A percentile compares a stretch with the other conserved stretches of the same genome.
Conservation (phyloP, 2,888 invertebrate genomes). For the Uloborus plumipes region DNA sequence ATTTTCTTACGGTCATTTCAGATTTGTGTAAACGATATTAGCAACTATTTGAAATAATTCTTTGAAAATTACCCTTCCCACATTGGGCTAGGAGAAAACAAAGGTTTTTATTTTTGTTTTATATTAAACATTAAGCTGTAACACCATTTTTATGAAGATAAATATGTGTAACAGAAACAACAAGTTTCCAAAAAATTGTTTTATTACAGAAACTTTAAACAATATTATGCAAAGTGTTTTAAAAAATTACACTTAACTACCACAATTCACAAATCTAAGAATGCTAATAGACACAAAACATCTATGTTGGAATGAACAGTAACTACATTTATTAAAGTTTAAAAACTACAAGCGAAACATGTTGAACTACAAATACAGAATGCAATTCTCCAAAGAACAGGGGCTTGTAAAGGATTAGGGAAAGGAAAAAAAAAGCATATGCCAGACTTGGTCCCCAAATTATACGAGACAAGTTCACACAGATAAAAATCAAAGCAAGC, state of each 20-base stretch:
- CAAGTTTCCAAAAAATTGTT: background rate
- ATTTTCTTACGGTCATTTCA: too few species aligned
- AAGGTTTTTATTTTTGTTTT: too few species aligned
- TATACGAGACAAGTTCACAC: background rate
- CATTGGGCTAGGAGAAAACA: too few species aligned
- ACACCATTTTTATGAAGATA: too few species aligned
- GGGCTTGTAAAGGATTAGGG: constrained; percentile 26
- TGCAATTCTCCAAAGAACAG: constrained; percentile 63
- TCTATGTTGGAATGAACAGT: constrained; percentile 55
- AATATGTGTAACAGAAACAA: too few species aligned
- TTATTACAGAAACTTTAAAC: constrained; percentile 49
- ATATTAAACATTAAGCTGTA: too few species aligned
- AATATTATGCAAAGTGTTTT: constrained; percentile 42
- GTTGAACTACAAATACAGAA: constrained; percentile 59
- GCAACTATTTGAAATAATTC: too few species aligned
- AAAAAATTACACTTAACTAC: constrained; percentile 57
- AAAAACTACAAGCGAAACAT: constrained; percentile 39
- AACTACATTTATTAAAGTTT: constrained; percentile 40
- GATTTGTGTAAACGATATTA: too few species aligned
- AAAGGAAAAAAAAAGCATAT: background rate
- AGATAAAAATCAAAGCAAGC: constrained; percentile 1
- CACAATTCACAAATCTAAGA: constrained; percentile 38
- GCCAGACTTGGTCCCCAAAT: constrained; percentile 15
- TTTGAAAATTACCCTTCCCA: too few species aligned
- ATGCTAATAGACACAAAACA: constrained; percentile 21